Evolutionary conservation across 1,140 invertebrate species (phyloP).

Genomic region (Drosophila tsacasi): DNA sequence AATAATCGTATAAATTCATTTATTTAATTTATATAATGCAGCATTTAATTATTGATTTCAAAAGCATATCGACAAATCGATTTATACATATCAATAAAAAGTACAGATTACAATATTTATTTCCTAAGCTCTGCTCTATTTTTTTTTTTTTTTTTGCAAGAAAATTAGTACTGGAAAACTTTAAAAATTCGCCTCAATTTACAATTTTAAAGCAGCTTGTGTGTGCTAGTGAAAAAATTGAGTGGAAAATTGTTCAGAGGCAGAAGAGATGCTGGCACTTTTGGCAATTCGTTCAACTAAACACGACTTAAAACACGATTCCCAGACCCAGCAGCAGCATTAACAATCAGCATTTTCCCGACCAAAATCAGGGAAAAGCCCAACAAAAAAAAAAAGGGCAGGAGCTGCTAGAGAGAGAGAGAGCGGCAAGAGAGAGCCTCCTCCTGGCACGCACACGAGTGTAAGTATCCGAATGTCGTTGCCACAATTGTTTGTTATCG

Average conservation of each 20-base stretch:
- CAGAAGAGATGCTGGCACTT: slow-evolving; percentile 1
- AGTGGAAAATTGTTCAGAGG: background rate
- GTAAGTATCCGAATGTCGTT: slow-evolving; percentile 45
- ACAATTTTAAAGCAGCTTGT: background rate
- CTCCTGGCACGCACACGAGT: slow-evolving; percentile 2
- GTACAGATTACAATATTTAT: background rate
- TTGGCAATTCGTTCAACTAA: slow-evolving; percentile 2
- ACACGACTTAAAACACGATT: slow-evolving; percentile 27
- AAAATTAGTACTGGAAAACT: background rate
- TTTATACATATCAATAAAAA: too few relatives aligned
- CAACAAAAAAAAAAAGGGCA: background rate
- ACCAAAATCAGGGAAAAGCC: slow-evolving; percentile 27
- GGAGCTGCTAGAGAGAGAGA: background rate
- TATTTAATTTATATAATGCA: too few relatives aligned
- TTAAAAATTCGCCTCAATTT: background rate
- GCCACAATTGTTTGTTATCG: slow-evolving; percentile 61
- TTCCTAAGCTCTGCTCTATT: background rate
- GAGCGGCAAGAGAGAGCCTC: background rate
- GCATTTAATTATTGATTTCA: too few relatives aligned
- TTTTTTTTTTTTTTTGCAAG: background rate
- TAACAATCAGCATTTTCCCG: slow-evolving; percentile 34
- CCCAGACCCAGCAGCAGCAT: slow-evolving; percentile 16
- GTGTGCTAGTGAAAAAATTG: background rate
- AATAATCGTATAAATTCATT: too few relatives aligned
- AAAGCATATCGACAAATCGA: too few relatives aligned